Base-by-base conservation (phyloP, 2,113 vertebrate genomes). In the Bubo bubo region DNA sequence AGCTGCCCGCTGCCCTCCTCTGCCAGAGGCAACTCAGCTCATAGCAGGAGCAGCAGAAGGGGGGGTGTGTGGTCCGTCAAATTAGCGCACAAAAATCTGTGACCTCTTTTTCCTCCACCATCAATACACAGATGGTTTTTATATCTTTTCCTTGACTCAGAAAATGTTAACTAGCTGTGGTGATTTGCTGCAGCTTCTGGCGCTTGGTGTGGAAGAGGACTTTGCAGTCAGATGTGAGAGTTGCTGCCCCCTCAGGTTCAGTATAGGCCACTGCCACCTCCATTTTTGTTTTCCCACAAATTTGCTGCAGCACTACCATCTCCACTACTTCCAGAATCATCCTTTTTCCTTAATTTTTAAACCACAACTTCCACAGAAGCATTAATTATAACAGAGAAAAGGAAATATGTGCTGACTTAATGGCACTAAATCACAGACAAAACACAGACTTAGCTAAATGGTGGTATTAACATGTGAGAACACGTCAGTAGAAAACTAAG, bases 31-130 rank as follows among this genome's bases (percentile, higher is more conserved):
- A 59, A 7, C 49, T 18, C 62, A 35, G 30, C 37, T 43, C 12
- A 2, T 2, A 34, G 41, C 58, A 43, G 37, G 17, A 43, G 47
- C 45, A 37, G 70, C 39, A 60, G 53, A 52, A 60, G 14, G n/a
- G 15, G 5, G 43, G 3, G 5, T 0, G 2, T 3, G 2, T 0
- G 1, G 43, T 59, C 62, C 1, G 0, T 12, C 47, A 47, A 56
- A 47, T n/a, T 37, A 41, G 39, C 1, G 3, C 35, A 34, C 2
- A 16, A 60, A 26, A 88, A 28, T 26, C 74, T 32, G 22, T 12
- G 23, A 53, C 35, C 30, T 45, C 55, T 66, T 85, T 49, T 66
- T 45, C 66, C 27, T 52, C 35, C 12, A 17, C 34, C 30, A 4
- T 23, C 34, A 41, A 41, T 24, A 47, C 47, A 10, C 20, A n/a